These are phyloP conservation scores for Sturnus vulgaris DNA, from an alignment of 2,113 vertebrate genomes.

Conservation along the genomic window DNA sequence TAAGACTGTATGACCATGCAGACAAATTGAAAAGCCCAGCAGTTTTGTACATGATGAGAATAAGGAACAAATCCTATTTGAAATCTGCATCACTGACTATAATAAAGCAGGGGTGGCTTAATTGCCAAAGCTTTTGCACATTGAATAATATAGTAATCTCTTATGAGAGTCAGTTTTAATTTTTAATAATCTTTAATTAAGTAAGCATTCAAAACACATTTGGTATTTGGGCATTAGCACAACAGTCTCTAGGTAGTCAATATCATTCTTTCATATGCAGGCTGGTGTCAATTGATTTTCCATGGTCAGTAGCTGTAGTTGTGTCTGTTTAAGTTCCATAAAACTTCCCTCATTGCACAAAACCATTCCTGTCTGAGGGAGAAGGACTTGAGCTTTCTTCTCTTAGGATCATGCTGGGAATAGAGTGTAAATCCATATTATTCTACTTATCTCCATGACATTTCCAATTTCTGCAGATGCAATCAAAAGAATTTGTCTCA, in stretches of 20 bases:
- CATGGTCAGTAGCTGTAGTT: background rate
- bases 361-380: background rate
- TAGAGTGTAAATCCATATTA: slow-evolving; percentile 33
- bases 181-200: slow-evolving; percentile 32
- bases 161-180: background rate
- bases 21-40: background rate
- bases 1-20: accelerated
- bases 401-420: background rate
- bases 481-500: slow-evolving; percentile 41
- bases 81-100: background rate
- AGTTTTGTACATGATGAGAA: background rate
- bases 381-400: slow-evolving; percentile 5
- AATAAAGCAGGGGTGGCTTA: background rate
- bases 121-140: background rate
- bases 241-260: background rate
- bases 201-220: background rate
- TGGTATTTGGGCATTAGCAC: background rate
- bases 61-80: background rate
- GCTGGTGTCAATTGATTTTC: background rate
- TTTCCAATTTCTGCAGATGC: slow-evolving; percentile 43
- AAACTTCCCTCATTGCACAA: background rate
- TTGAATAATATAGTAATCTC: background rate
- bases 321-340: background rate
- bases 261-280: background rate
- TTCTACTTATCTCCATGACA: slow-evolving; percentile 36